Evolutionary conservation across 2,113 vertebrate genomes (phyloP), one percentile per base, ranked within the genome.

Genomic region (Ptilonorhynchus violaceus): DNA sequence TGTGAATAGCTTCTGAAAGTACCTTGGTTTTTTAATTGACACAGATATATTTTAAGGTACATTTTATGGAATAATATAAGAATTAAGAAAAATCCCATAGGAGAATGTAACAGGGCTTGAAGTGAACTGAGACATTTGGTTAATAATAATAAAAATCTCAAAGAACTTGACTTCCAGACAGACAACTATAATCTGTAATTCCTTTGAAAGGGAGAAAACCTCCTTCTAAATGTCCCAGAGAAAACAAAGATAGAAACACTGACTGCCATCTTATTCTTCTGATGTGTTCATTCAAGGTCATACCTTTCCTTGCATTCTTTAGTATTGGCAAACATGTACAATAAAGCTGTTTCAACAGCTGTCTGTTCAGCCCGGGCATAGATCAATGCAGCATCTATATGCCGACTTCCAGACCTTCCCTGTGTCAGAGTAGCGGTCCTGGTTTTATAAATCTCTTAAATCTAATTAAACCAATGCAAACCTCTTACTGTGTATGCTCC

Each of bases 391-490:
- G 55, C 83, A 58, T 92, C 91, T 87, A 68, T 58, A 79, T 2
- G 18, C 77, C 0, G 3, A 39, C 91, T 92, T 92, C 92, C 93
- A 97, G 88, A 93, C 62, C 86, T 73, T 79, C 88, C 33, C 86
- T 72, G 39, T 92, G 84, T 56, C 95, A 91, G 69, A 89, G 47
- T 44, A 94, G 88, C 41, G 59, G 85, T 64, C 83, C 79, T 90
- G 85, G 79, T 58, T 94, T 93, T 92, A 96, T 86, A 88, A 95
- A 95, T 94, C 95, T 88, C 88, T 66, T 89, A 70, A 81, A 95
- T 83, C 89, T 92, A 94, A 97, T 96, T 96, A 89, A 96, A 88
- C 55, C 88, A 95, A 87, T 69, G 92, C 68, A 96, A 96, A 90
- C 90, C 87, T 92, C 94, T 94, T 92, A 96, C 56, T 63, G 35